phyloP scores from a whole-genome alignment of 2,797 vertebrate genomes.

The Malacoraja senta region DNA sequence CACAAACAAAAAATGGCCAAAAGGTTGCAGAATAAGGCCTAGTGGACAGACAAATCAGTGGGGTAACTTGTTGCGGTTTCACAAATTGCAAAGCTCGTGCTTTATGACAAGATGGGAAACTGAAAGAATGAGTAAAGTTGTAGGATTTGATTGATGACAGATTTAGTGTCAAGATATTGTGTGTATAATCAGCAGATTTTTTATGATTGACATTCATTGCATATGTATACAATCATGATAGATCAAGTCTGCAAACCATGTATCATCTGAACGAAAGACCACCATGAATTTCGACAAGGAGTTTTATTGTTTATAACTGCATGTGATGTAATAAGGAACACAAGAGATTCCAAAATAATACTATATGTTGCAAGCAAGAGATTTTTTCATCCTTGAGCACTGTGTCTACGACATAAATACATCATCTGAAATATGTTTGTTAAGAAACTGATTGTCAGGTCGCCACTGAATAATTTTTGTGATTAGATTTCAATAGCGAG shows the following conservation, averaged over 20 bases:
- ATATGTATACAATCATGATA: not conserved
- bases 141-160: constrained; percentile 6
- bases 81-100: not conserved
- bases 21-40: not conserved
- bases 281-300: not conserved
- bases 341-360: not conserved
- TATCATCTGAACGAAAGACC: not conserved
- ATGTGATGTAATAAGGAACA: not conserved
- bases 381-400: not conserved
- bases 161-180: constrained; percentile 16
- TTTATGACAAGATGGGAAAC: not conserved
- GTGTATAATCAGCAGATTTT: not conserved
- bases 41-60: not conserved
- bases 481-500: constrained; percentile 15
- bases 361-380: constrained; percentile 15
- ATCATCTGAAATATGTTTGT: not conserved
- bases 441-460: constrained; percentile 16
- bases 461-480: constrained; percentile 21
- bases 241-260: not conserved
- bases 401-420: not conserved
- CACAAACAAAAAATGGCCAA: no score
- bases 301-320: not conserved
- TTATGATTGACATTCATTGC: constrained; percentile 15
- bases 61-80: not conserved
- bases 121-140: not conserved